These are phyloP conservation scores for Copidosoma aretas DNA, from an alignment of 2,888 invertebrate species.

Conservation along the genomic window DNA sequence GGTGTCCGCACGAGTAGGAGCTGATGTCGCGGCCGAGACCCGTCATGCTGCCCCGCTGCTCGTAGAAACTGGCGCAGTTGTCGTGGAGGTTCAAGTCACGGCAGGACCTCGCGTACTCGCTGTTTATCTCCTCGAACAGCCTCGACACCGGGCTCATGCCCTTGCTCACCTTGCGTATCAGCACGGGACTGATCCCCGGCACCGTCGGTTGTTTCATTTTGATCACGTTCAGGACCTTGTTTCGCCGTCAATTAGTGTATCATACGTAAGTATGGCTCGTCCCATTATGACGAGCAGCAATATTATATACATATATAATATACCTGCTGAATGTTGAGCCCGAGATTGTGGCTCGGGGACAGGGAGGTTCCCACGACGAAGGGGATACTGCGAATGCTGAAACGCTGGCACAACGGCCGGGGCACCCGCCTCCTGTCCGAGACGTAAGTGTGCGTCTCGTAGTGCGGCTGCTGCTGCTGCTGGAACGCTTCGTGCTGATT, in stretches of 20 bases:
- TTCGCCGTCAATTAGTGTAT: neutral
- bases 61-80: neutral
- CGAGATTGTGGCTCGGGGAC: constrained; percentile 71
- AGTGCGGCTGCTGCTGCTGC: constrained; percentile 52
- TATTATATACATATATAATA: too few species aligned
- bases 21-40: neutral
- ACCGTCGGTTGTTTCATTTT: constrained; percentile 52
- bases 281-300: neutral
- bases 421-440: constrained; percentile 71
- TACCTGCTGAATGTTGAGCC: constrained; percentile 71
- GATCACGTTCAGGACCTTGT: constrained; percentile 55
- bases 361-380: constrained; percentile 70
- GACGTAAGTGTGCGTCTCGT: constrained; percentile 72
- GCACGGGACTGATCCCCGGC: constrained; percentile 48
- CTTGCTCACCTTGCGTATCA: constrained; percentile 55
- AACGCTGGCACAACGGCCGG: constrained; percentile 64
- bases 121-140: constrained; percentile 44
- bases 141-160: constrained; percentile 50
- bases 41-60: neutral
- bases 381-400: constrained; percentile 67
- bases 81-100: neutral
- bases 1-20: constrained; percentile 18
- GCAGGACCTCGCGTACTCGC: constrained; percentile 9
- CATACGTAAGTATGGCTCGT: neutral
- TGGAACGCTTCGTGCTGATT: neutral